Conservation (phyloP, 2,888 invertebrate species). For the Argyresthia goedartella region DNA sequence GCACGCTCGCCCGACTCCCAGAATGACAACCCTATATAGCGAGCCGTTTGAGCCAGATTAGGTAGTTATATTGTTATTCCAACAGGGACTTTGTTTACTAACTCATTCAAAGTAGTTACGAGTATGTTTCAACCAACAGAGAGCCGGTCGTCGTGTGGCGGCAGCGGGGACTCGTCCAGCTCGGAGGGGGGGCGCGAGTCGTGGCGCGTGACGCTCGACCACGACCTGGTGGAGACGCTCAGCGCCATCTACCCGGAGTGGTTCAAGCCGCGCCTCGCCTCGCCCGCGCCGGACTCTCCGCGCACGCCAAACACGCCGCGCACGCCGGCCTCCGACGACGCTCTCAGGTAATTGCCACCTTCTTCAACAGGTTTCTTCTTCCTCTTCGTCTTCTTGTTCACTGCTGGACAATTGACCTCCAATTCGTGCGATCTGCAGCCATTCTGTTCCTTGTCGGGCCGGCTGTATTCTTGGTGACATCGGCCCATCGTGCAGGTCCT, state of each 20-base stretch:
- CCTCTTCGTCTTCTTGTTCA: not conserved
- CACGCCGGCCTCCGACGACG: slow-evolving; percentile 53
- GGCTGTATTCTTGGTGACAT: too few relatives aligned
- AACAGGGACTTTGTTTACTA: too few relatives aligned
- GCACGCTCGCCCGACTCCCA: too few relatives aligned
- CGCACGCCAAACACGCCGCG: slow-evolving; percentile 31
- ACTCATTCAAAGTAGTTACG: too few relatives aligned
- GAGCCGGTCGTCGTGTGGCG: slow-evolving; percentile 81
- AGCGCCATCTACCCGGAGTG: slow-evolving; percentile 94
- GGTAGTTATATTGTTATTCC: too few relatives aligned
- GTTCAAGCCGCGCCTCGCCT: slow-evolving; percentile 77
- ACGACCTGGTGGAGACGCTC: slow-evolving; percentile 92
- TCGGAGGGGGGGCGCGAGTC: slow-evolving; percentile 80
- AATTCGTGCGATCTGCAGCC: too few relatives aligned
- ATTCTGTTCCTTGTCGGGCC: too few relatives aligned
- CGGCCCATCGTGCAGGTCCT: too few relatives aligned
- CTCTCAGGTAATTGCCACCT: slow-evolving; percentile 39
- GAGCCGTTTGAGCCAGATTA: too few relatives aligned
- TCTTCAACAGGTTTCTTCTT: not conserved
- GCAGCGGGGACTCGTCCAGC: slow-evolving; percentile 79
- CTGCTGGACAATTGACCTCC: too few relatives aligned
- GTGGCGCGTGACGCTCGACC: slow-evolving; percentile 94
- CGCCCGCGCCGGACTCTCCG: slow-evolving; percentile 43
- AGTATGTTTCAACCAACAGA: slow-evolving; percentile 61
- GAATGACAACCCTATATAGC: too few relatives aligned